Percentiles rank a stretch among this genome's conserved stretches.
Evolutionary conservation across 2,797 vertebrate species (phyloP).

Genomic region (Emys orbicularis): DNA sequence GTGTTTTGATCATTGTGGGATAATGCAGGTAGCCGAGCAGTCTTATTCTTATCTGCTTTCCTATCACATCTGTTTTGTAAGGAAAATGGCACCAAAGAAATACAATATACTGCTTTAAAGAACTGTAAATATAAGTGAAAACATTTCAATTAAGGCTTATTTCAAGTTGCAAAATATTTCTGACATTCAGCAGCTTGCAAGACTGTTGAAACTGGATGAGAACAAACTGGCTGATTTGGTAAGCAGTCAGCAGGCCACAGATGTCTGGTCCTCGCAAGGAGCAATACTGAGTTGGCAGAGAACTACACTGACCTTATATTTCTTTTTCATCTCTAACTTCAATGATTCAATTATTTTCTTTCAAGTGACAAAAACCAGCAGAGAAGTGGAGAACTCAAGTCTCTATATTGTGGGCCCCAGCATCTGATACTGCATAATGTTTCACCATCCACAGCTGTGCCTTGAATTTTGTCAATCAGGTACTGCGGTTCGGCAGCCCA

Average conservation of each 20-base stretch:
- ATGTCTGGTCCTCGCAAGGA: neutral
- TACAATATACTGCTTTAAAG: neutral
- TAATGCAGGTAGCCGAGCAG: fast-evolving
- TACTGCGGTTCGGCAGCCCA: neutral
- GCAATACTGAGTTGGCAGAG: neutral
- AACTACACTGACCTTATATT: neutral
- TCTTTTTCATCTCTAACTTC: neutral
- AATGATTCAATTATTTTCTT: neutral
- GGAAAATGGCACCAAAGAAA: neutral
- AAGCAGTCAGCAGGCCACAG: neutral
- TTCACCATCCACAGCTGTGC: neutral
- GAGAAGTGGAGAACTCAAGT: neutral
- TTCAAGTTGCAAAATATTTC: neutral
- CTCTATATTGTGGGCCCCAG: neutral
- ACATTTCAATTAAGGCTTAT: neutral
- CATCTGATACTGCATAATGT: neutral
- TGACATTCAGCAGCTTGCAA: neutral
- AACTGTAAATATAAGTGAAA: neutral
- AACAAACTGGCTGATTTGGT: neutral
- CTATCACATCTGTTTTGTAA: neutral
- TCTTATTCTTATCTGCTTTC: neutral
- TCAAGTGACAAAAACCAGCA: neutral
- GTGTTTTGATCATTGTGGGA: neutral
- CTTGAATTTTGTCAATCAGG: neutral
- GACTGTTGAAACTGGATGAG: neutral